Evolutionary conservation across 2,797 vertebrate species (phyloP).

Genomic region (Ptychobarbus kaznakovi): DNA sequence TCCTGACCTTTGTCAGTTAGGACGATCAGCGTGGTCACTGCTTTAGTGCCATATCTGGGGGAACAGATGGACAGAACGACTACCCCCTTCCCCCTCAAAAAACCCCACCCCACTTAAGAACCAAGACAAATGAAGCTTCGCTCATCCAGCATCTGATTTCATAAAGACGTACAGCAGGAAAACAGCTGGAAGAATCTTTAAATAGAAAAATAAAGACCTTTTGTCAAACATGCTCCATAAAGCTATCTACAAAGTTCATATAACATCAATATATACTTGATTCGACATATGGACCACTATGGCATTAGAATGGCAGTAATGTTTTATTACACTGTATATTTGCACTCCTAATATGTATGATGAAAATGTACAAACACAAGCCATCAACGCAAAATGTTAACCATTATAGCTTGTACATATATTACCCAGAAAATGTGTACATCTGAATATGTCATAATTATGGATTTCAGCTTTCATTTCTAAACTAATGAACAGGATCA

Average conservation of each 20-base stretch:
- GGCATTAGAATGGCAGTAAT: not conserved
- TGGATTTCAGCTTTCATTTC: not conserved
- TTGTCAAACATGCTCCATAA: not conserved
- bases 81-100: slow-evolving; percentile 50
- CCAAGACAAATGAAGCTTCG: slow-evolving; percentile 54
- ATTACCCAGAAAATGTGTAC: not conserved
- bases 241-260: not conserved
- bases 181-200: slow-evolving; percentile 45
- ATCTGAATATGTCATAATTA: not conserved
- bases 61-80: slow-evolving; percentile 88
- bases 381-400: not conserved
- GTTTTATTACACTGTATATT: not conserved
- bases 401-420: not conserved
- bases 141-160: slow-evolving; percentile 46
- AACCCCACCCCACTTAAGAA: slow-evolving; percentile 57
- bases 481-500: not conserved
- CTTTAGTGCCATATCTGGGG: slow-evolving; percentile 79
- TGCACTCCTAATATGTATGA: not conserved
- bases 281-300: not conserved
- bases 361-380: not conserved
- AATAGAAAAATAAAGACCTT: slow-evolving; percentile 8
- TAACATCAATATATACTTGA: not conserved
- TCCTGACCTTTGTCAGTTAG: slow-evolving; percentile 82
- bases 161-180: slow-evolving; percentile 22
- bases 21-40: slow-evolving; percentile 77